Percentiles rank a stretch among this genome's conserved stretches.
Evolutionary conservation across 2,113 vertebrate species (phyloP).

Genomic region (Ammodytes marinus): DNA sequence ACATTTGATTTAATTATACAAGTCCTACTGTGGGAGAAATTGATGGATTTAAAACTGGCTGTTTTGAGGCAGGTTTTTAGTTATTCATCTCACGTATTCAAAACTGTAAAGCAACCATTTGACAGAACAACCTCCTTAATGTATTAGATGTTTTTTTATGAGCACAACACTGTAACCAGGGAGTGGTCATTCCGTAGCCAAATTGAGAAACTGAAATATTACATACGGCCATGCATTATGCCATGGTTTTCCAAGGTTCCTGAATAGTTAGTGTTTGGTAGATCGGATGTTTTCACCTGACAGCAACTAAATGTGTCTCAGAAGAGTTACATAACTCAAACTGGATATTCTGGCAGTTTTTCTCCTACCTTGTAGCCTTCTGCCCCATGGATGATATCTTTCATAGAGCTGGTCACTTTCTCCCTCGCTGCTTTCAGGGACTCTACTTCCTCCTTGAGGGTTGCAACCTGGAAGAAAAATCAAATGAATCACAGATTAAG

Average conservation of each 20-base stretch:
- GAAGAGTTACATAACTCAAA: background rate
- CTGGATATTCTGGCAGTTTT: background rate
- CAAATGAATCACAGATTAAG: background rate
- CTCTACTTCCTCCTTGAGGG: constrained; percentile 89
- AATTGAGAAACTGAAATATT: background rate
- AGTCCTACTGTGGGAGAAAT: background rate
- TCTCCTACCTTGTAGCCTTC: constrained; percentile 94
- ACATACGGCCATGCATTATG: background rate
- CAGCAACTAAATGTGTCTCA: background rate
- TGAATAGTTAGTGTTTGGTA: background rate
- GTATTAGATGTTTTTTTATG: background rate
- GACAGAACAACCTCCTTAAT: background rate
- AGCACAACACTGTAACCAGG: background rate
- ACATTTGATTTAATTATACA: background rate
- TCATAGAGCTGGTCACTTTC: constrained; percentile 89
- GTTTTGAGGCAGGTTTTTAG: background rate
- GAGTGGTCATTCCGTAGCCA: background rate
- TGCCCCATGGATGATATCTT: constrained; percentile 93
- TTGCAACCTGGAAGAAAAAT: constrained; percentile 79
- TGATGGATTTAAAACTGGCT: background rate
- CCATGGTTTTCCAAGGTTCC: background rate
- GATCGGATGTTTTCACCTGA: background rate
- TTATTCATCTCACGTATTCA: background rate
- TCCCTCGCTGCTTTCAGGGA: constrained; percentile 87
- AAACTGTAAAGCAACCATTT: background rate